Evolutionary conservation across 2,888 invertebrate genomes (phyloP), one percentile per base, ranked within the genome.

Genomic region (Autographa gamma): DNA sequence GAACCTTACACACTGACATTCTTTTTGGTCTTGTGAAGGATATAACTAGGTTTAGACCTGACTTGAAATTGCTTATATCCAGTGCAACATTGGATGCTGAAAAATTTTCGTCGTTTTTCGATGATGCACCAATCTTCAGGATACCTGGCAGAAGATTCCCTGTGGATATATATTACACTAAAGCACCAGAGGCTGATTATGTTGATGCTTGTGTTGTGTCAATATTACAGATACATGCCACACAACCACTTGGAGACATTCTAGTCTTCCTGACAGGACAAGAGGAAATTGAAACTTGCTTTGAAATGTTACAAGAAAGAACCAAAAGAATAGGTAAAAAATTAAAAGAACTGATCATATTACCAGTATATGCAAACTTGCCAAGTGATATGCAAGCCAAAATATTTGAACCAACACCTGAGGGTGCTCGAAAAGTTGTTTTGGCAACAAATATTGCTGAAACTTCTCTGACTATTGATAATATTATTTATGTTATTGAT

Each of bases 301-400:
- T 98, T 77, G 98, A 98, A 95, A 96, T 98, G 91, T 93, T 98
- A 65, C 97, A 98, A 90, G 99, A 99, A 91, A 97, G 99, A 85
- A 98, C 98, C 0, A 97, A 99, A 87, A 97, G 98, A 81, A 96
- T 99, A 67, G 99, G 99, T 0, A 98, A 98, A 4, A 98, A 99
- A 95, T 97, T 99, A 63, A 97, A 97, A 81, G 99, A 99, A 93
- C 95, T 99, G 7, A 91, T 99, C 14, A 98, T 99, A 82, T 95
- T 99, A 65, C 99, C 99, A 0, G 99, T 99, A 31, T 99, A 99
- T 95, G 99, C 99, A 2, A 99, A 99, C 95, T 96, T 99, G 61
- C 99, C 99, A 0, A 99, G 99, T 86, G 99, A 99, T 85, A 98
- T 99, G 98, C 99, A 99, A 93, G 98, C 99, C 3, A 99, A 99